These are phyloP conservation scores for Rhinogobio ventralis DNA, from an alignment of 2,797 vertebrate genomes.

Conservation along the genomic window DNA sequence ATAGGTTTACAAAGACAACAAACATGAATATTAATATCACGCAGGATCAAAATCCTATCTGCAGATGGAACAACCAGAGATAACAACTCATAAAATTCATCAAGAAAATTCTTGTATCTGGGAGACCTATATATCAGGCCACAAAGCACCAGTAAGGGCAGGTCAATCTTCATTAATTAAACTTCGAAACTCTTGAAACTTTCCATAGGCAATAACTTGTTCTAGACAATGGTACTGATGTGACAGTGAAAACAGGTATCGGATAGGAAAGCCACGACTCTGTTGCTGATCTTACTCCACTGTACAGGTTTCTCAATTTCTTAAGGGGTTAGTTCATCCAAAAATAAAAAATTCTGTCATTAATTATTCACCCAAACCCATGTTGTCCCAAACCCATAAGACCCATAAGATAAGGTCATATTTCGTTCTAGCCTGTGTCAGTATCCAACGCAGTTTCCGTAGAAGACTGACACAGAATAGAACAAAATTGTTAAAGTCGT, in stretches of 20 bases:
- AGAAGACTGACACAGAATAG: too few relatives aligned
- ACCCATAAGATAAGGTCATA: too few relatives aligned
- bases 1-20: not conserved
- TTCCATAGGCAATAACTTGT: not conserved
- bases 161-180: not conserved
- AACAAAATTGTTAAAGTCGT: too few relatives aligned
- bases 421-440: too few relatives aligned
- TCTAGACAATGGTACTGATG: not conserved
- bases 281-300: not conserved
- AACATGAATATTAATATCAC: not conserved
- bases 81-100: not conserved
- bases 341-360: too few relatives aligned
- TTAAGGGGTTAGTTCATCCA: too few relatives aligned
- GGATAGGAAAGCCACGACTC: not conserved
- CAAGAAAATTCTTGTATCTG: not conserved
- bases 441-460: too few relatives aligned
- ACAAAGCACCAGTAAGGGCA: not conserved
- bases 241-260: not conserved
- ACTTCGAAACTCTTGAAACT: not conserved
- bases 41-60: not conserved
- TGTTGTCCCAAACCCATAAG: too few relatives aligned
- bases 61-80: not conserved
- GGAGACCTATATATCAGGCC: not conserved
- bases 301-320: too few relatives aligned
- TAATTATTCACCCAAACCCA: too few relatives aligned